Base-by-base conservation (phyloP, 2,888 invertebrate species). In the Megalurothrips usitatus region DNA sequence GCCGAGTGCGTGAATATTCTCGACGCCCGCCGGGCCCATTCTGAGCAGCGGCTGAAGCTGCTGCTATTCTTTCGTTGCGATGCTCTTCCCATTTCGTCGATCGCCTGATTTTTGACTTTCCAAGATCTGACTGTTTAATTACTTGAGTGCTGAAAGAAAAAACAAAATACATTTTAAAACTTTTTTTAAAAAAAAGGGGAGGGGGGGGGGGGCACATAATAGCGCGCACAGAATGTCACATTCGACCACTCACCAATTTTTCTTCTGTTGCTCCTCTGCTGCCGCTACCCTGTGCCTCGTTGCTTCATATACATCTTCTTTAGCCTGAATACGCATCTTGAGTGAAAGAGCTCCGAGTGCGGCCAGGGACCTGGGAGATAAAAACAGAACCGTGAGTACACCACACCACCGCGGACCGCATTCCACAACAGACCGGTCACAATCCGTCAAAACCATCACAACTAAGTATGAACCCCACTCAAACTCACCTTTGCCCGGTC, bases 261-360 rank as follows among this genome's bases (percentile, higher is more conserved):
- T 96, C 89, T 96, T 96, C 89, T 94, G 95, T 88, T 94, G 94
- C 87, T 97, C 95, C 88, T 96, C 96, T 84, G 94, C 95, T 86
- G 93, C 92, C 86, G 95, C 95, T 95, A 98, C 96, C 86, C 95
- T 93, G 87, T 94, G 93, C 88, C 94, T 92, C 84, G 98, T 98
- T 85, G 94, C 93, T 89, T 96, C 96, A 89, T 97, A 98, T 82
- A 96, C 95, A 90, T 98, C 97, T 86, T 97, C 97, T 86, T 96
- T 97, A 85, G 98, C 98, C 87, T 94, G 95, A 85, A 98, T 94
- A 84, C 96, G 93, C 92, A 98, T 94, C 87, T 95, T 94, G 87
- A 93, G 92, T 85, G 94, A 93, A 88, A 98, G 90, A 84, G 94
- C 91, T 84, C 97, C 98, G 89, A 96, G 92, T 85, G 93, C 92